Evolutionary conservation across 2,888 invertebrate genomes (phyloP), one percentile per base, ranked within the genome.

Genomic region (Platycnemis pennipes): DNA sequence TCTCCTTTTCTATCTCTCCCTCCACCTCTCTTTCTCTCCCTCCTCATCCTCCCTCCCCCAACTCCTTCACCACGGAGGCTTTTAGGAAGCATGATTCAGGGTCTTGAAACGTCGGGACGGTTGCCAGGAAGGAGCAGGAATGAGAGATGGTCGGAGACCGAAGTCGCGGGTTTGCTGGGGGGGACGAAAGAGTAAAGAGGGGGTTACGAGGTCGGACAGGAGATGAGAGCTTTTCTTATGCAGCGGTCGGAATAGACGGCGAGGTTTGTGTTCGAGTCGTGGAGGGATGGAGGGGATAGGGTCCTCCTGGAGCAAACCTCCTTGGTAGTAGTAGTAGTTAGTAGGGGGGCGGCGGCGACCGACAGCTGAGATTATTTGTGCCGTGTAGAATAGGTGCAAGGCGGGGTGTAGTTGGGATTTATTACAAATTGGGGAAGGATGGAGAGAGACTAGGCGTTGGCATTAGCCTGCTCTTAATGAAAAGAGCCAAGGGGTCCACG

Each of bases 81-180:
- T 91, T 63, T 91, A 77, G 91, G 91, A 91, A 91, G 44, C 91
- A 63, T 91, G 91, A 91, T 69, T 91, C 91, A 91, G 91, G 91
- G 63, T 63, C 63, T 63, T 91, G 91, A 69, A 91, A 63, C 91
- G 91, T 91, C 87, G 91, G 91, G 91, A 63, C n/a, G 42, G 42
- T n/a, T 63, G 91, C 91, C 91, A 77, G 37, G 13, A 91, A 69
- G 63, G 44, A 63, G 63, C 42, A 91, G 63, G 63, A 49, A 63
- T 63, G 63, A 63, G 91, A 63, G 69, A 91, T 63, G 63, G 13
- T 31, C 13, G 31, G 31, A 37, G 77, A 77, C 77, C 77, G 77
- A 11, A 77, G 77, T 37, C 31, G 77, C 37, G 16, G 77, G 7
- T 37, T 37, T 77, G 31, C 16, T 31, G 13, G 31, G n/a, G 7